Percentiles rank a stretch among this genome's conserved stretches.
phyloP scores from a whole-genome alignment of 2,888 invertebrate genomes.

The Drosophila neonasuta region DNA sequence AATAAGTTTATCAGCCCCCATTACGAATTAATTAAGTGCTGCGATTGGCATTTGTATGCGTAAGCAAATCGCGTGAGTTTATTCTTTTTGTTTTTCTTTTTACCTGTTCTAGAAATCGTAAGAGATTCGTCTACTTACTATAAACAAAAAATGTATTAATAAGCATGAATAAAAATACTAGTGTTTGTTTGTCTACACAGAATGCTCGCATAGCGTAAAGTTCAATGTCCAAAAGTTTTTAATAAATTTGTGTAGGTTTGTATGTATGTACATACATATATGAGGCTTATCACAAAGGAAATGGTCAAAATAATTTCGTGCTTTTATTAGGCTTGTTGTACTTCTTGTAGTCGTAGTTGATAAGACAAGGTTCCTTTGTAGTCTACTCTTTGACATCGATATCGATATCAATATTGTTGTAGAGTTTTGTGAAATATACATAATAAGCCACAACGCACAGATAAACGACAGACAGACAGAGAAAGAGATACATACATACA shows the following conservation, averaged over 20 bases:
- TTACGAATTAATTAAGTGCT: constrained; percentile 31
- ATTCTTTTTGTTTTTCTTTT: background rate
- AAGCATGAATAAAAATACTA: background rate
- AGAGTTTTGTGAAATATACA: background rate
- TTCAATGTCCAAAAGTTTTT: constrained; percentile 61
- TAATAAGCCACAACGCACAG: constrained; percentile 2
- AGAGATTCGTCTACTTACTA: constrained; percentile 2
- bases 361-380: constrained; percentile 26
- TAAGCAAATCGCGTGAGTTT: constrained; percentile 17
- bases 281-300: constrained; percentile 36
- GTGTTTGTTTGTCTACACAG: constrained; percentile 15
- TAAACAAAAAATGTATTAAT: constrained; percentile 10
- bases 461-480: background rate
- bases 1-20: constrained; percentile 26
- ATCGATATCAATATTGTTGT: background rate
- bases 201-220: constrained; percentile 39
- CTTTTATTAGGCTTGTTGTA: constrained; percentile 15
- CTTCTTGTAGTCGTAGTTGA: constrained; percentile 25
- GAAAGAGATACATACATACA: background rate
- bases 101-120: constrained; percentile 11
- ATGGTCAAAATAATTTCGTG: constrained; percentile 25
- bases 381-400: constrained; percentile 7
- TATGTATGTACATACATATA: background rate
- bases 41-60: constrained; percentile 9
- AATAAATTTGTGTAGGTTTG: constrained; percentile 1